These are phyloP conservation scores for Cylloceria caligata DNA, from an alignment of 2,888 invertebrate species.

Conservation along the genomic window DNA sequence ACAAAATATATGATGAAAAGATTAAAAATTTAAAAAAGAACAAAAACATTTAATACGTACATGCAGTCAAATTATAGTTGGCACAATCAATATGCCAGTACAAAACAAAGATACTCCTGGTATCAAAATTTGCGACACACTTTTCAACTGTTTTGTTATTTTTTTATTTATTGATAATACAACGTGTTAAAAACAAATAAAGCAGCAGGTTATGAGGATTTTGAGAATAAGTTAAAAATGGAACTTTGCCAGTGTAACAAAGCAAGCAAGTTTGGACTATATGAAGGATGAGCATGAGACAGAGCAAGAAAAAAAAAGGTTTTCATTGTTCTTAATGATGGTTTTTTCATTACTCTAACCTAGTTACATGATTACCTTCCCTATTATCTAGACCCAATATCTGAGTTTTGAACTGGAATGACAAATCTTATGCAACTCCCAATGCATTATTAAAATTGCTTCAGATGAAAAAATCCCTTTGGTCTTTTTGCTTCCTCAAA, in stretches of 20 bases:
- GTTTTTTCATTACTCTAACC: conserved; percentile 3
- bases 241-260: conserved; percentile 54
- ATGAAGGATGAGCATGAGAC: conserved; percentile 35
- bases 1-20: too few species aligned
- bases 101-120: conserved; percentile 18
- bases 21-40: conserved; percentile 35
- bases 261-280: conserved; percentile 48
- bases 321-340: not conserved
- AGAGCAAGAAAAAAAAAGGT: conserved; percentile 7
- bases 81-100: not conserved
- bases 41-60: conserved; percentile 39
- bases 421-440: conserved; percentile 42
- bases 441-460: conserved; percentile 28
- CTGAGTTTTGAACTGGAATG: conserved; percentile 56
- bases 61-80: conserved; percentile 49
- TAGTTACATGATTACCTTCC: conserved; percentile 7
- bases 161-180: too few species aligned
- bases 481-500: not conserved
- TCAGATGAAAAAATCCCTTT: not conserved
- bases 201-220: not conserved
- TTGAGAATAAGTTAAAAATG: conserved; percentile 52
- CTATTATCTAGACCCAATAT: conserved; percentile 58
- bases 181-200: conserved; percentile 41
- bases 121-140: not conserved
- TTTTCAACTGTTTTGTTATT: not conserved